Evolutionary conservation across 2,797 vertebrate genomes (phyloP).

Genomic region (Coluber constrictor): DNA sequence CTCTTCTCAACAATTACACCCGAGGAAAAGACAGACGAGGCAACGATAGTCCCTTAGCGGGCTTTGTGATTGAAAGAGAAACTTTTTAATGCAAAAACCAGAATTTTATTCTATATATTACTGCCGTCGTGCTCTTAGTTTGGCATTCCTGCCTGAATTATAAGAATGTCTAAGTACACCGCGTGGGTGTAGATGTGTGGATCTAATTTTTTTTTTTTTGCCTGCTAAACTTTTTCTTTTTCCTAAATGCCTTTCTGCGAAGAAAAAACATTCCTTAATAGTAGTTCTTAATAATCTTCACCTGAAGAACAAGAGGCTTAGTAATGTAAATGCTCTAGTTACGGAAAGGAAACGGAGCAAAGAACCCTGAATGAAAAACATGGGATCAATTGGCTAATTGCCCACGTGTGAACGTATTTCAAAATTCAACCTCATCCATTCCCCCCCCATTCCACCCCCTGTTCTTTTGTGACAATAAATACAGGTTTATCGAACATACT

Average conservation of each 20-base stretch:
- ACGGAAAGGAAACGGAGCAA: neutral
- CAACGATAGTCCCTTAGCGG: neutral
- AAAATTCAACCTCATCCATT: neutral
- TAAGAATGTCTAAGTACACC: neutral
- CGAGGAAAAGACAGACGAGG: neutral
- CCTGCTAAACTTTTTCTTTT: neutral
- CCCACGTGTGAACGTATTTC: neutral
- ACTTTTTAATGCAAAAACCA: neutral
- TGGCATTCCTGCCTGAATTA: neutral
- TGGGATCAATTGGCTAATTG: neutral
- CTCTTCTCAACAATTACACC: neutral
- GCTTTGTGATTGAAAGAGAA: neutral
- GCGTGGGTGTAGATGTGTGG: neutral
- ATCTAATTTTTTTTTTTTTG: neutral
- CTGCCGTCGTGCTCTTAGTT: neutral
- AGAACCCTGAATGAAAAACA: neutral
- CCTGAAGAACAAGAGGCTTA: neutral
- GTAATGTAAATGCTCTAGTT: neutral
- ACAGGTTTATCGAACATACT: neutral
- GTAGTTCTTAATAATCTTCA: neutral
- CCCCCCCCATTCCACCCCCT: too few species aligned
- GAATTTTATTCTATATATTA: neutral
- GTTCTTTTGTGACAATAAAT: constrained; percentile 14
- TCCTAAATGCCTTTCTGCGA: neutral
- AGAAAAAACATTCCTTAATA: neutral